phyloP scores from a whole-genome alignment of 2,113 vertebrate species.

The Polypterus senegalus region DNA sequence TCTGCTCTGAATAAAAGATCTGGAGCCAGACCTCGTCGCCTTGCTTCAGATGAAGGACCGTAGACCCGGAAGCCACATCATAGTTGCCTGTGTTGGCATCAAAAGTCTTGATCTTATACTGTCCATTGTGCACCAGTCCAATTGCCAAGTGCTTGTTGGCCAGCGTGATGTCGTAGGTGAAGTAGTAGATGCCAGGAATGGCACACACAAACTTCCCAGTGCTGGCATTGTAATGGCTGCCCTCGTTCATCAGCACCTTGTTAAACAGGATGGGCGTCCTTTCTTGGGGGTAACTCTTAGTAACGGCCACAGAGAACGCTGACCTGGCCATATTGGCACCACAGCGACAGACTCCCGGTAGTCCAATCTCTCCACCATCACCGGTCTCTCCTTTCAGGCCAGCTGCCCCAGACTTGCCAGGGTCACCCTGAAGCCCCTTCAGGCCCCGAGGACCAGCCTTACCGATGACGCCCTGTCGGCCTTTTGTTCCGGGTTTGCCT shows the following conservation, averaged over 20 bases:
- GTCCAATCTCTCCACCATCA: constrained; percentile 52
- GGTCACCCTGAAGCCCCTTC: constrained; percentile 59
- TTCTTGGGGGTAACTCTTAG: constrained; percentile 84
- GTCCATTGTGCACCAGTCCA: constrained; percentile 84
- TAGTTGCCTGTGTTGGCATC: constrained; percentile 93
- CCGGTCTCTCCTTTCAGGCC: constrained; percentile 72
- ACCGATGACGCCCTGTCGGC: constrained; percentile 68
- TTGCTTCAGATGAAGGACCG: constrained; percentile 67
- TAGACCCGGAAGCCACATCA: constrained; percentile 85
- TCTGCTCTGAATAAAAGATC: constrained; percentile 94
- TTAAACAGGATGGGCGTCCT: constrained; percentile 86
- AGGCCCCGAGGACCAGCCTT: constrained; percentile 74
- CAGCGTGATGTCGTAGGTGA: constrained; percentile 88
- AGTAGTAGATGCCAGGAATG: constrained; percentile 86
- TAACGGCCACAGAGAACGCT: constrained; percentile 84
- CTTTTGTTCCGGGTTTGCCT: constrained; percentile 73
- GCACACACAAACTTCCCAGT: constrained; percentile 81
- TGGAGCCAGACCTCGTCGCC: constrained; percentile 90
- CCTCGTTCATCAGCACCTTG: constrained; percentile 86
- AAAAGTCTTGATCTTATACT: constrained; percentile 89
- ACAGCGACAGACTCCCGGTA: constrained; percentile 73
- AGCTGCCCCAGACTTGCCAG: constrained; percentile 46
- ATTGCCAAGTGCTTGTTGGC: constrained; percentile 93
- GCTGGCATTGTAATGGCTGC: constrained; percentile 74
- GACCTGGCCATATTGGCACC: constrained; percentile 52